Evolutionary conservation across 2,888 invertebrate species (phyloP).

Genomic region (Hyalella azteca): DNA sequence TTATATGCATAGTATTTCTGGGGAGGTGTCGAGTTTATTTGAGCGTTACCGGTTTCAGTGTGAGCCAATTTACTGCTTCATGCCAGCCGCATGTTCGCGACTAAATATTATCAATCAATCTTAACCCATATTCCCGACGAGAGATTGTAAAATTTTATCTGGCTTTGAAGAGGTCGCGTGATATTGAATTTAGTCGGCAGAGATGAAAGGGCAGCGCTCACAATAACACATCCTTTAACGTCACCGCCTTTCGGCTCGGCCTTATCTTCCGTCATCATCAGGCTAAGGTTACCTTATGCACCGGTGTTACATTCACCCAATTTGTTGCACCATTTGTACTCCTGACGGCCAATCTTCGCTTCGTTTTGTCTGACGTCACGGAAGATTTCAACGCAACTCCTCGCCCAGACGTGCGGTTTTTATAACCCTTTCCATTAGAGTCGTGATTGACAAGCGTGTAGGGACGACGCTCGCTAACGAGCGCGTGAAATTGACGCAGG

Average conservation of each 20-base stretch:
- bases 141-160: too few species aligned
- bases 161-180: neutral
- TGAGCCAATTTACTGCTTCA: too few species aligned
- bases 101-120: too few species aligned
- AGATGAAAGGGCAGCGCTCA: constrained; percentile 4
- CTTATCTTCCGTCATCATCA: constrained; percentile 27
- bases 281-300: constrained; percentile 19
- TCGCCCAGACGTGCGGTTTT: neutral
- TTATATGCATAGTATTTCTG: too few species aligned
- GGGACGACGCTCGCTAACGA: neutral
- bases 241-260: neutral
- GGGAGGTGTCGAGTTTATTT: too few species aligned
- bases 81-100: too few species aligned
- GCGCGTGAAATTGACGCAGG: neutral
- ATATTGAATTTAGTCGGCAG: constrained; percentile 23
- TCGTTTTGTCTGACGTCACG: constrained; percentile 20
- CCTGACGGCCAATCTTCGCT: constrained; percentile 6
- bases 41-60: too few species aligned
- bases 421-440: neutral
- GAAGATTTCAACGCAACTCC: neutral
- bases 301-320: neutral
- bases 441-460: constrained; percentile 5
- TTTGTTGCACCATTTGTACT: constrained; percentile 22
- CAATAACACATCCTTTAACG: constrained; percentile 34
- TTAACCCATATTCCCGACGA: too few species aligned